phyloP scores from a whole-genome alignment of 35 echinoderm and acorn worm genomes.

The Eucidaris tribuloides region DNA sequence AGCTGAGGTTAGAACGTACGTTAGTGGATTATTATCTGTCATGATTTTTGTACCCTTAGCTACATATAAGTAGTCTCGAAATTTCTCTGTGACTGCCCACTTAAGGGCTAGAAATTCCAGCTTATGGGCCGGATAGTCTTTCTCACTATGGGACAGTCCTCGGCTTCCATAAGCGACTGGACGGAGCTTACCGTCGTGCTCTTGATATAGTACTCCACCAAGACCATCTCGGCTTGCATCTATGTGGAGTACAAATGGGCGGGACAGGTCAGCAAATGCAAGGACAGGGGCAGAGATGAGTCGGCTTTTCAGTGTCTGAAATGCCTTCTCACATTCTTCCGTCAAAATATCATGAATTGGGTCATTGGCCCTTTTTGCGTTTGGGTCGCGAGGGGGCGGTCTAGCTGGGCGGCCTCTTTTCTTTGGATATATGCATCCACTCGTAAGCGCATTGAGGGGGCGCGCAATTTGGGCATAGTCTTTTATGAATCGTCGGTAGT shows the following conservation, averaged over 20 bases:
- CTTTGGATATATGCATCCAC: not conserved
- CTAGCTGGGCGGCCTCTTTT: not conserved
- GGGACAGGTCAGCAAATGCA: slow-evolving; percentile 53
- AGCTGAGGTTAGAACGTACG: not conserved
- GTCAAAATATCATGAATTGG: not conserved
- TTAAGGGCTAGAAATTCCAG: slow-evolving; percentile 64
- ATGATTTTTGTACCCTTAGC: not conserved
- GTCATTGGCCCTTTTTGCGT: not conserved
- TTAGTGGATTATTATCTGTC: slow-evolving; percentile 45
- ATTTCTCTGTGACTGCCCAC: slow-evolving; percentile 45
- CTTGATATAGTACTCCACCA: slow-evolving; percentile 50
- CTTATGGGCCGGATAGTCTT: slow-evolving; percentile 57
- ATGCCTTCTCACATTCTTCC: slow-evolving; percentile 52
- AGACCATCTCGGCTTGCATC: slow-evolving; percentile 60
- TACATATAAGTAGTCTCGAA: slow-evolving; percentile 35
- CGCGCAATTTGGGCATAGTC: slow-evolving; percentile 7
- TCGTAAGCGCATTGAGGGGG: slow-evolving; percentile 12
- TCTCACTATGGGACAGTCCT: slow-evolving; percentile 14
- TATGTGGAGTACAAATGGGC: slow-evolving; percentile 46
- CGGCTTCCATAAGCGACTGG: slow-evolving; percentile 61
- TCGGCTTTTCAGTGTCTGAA: slow-evolving; percentile 15
- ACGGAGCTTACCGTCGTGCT: slow-evolving; percentile 24
- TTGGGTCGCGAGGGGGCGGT: too few species aligned
- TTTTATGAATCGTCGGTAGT: slow-evolving; percentile 21
- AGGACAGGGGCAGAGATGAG: slow-evolving; percentile 61